phyloP scores from a whole-genome alignment of 2,888 invertebrate genomes.

The Andrena fulva region DNA sequence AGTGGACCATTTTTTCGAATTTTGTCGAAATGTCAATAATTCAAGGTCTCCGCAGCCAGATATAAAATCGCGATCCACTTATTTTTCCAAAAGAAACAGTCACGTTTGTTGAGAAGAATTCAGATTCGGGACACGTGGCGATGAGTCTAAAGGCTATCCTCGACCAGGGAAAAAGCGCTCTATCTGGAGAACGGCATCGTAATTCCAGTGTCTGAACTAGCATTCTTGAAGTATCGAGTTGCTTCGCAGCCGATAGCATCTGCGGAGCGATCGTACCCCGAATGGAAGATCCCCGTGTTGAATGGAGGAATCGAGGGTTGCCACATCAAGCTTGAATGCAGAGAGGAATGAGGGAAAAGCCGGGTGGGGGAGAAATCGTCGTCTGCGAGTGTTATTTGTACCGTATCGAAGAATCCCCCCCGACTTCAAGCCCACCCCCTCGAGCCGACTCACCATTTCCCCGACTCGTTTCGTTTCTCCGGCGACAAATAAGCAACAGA shows the following conservation, averaged over 20 bases:
- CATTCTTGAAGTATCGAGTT: slow-evolving; percentile 35
- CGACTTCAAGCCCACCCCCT: slow-evolving; percentile 43
- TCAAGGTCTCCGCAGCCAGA: too few species aligned
- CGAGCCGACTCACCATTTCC: slow-evolving; percentile 65
- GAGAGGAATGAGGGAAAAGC: slow-evolving; percentile 20
- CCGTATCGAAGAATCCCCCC: slow-evolving; percentile 70
- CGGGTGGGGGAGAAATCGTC: slow-evolving; percentile 43
- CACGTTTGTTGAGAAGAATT: background rate
- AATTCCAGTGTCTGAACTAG: slow-evolving; percentile 13
- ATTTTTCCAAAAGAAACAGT: too few species aligned
- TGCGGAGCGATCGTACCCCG: slow-evolving; percentile 71
- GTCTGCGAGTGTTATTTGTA: slow-evolving; percentile 75
- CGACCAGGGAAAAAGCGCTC: background rate
- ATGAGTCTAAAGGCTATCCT: background rate
- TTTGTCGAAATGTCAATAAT: too few species aligned
- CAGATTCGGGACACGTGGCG: background rate
- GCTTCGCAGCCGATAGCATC: slow-evolving; percentile 64
- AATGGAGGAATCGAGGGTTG: slow-evolving; percentile 59
- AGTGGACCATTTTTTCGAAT: too few species aligned
- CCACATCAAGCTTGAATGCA: slow-evolving; percentile 54
- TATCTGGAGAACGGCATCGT: background rate
- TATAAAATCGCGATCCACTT: too few species aligned
- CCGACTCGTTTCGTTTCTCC: slow-evolving; percentile 75
- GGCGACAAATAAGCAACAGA: slow-evolving; percentile 78
- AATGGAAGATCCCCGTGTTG: slow-evolving; percentile 59